Evolutionary conservation across 1,140 invertebrate genomes (phyloP).

Genomic region (Eciton burchellii): DNA sequence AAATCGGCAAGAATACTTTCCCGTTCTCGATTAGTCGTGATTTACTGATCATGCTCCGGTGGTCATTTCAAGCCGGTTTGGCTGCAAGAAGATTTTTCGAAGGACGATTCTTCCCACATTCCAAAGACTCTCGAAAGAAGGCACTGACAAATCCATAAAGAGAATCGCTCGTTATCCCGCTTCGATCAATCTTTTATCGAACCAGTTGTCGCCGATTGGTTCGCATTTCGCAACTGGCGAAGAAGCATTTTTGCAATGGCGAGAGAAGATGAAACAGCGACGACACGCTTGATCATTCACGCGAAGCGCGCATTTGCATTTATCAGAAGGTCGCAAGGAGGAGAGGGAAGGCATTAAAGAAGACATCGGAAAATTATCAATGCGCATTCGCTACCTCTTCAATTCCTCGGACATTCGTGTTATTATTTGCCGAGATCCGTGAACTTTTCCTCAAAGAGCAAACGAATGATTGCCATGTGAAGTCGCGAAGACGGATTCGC

Average conservation of each 20-base stretch:
- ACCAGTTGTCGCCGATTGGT: neutral
- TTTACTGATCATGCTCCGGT: neutral
- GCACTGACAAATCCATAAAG: neutral
- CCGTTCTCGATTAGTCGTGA: slow-evolving; percentile 14
- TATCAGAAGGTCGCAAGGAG: slow-evolving; percentile 15
- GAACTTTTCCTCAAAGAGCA: slow-evolving; percentile 47
- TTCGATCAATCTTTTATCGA: neutral
- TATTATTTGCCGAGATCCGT: slow-evolving; percentile 32
- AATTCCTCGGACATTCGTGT: slow-evolving; percentile 24
- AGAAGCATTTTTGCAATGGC: too few relatives aligned
- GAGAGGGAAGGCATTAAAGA: neutral
- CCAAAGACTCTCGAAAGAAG: too few relatives aligned
- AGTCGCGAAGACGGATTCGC: slow-evolving; percentile 5
- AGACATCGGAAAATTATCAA: slow-evolving; percentile 44
- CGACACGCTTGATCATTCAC: neutral
- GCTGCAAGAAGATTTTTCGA: neutral
- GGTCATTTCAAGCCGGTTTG: slow-evolving; percentile 29
- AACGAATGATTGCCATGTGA: slow-evolving; percentile 23
- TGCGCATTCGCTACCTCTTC: slow-evolving; percentile 17
- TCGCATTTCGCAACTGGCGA: too few relatives aligned
- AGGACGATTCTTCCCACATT: neutral
- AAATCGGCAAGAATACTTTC: slow-evolving; percentile 4
- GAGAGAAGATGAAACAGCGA: neutral
- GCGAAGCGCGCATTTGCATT: too few relatives aligned
- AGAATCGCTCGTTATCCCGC: too few relatives aligned